Base-by-base conservation (phyloP, 2,888 invertebrate genomes). In the Lissonota sp. region DNA sequence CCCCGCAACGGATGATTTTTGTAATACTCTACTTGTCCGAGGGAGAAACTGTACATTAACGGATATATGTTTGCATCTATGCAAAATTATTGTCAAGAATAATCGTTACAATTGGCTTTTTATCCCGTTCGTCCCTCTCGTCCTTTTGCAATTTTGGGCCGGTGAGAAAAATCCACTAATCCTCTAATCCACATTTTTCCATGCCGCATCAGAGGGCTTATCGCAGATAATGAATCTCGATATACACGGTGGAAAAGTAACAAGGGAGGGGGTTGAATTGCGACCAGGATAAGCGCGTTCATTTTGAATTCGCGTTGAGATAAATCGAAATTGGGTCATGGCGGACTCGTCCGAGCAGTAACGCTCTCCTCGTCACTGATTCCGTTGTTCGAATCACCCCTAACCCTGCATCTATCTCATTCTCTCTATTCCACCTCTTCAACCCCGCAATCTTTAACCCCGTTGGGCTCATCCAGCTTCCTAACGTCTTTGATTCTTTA, bases 311-410 rank as follows among this genome's bases (percentile, higher is more conserved):
- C 7, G 16, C 40, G 76, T 67, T 57, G 80, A 79, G 83, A 84
- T 84, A 83, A 83, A 77, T 69, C 74, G 70, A 79, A 83, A 83
- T 84, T 84, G 74, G 82, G 83, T 83, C 83, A 26, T 26, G 26
- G 80, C 75, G 77, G 80, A 80, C 74, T 84, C 84, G 88, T 84
- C 87, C 86, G 84, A 89, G 88, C 84, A 87, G 84, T 70, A 86
- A 87, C 85, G 85, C 85, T 58, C 78, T 83, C 85, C 87, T 88
- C 88, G 85, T 83, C 85, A 83, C 83, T 85, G 87, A 88, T 84
- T 87, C 86, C 85, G 86, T 88, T 89, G 89, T 89, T 86, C 84
- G 84, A 83, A 87, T 67, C 80, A 73, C 58, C 79, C 51, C 74
- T 64, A 57, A 49, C 58, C 67, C 66, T 69, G 40, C 49, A 42